These are phyloP conservation scores for Grallaria varia DNA, from an alignment of 2,113 vertebrate species.

Conservation along the genomic window DNA sequence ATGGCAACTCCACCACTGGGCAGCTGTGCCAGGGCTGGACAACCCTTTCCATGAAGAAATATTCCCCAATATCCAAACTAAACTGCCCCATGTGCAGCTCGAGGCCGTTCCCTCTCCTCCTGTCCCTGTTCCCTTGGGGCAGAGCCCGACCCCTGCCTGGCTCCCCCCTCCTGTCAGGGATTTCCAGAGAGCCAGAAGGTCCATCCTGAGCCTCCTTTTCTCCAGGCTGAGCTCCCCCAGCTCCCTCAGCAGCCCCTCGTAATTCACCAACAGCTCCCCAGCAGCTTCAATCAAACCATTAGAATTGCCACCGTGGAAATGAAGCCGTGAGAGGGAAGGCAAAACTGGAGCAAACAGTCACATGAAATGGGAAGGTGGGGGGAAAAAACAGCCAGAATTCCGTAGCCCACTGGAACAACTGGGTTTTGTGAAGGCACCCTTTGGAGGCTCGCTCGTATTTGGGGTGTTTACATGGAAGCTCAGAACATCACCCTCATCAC, in stretches of 20 bases:
- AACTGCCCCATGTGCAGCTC: accelerated
- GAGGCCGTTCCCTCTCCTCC: accelerated
- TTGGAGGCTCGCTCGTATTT: background rate
- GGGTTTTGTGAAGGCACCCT: background rate
- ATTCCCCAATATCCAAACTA: background rate
- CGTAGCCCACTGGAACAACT: background rate
- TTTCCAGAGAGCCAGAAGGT: background rate
- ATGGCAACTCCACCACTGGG: background rate
- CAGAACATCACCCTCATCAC: background rate
- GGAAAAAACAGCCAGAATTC: background rate
- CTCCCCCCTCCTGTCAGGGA: background rate
- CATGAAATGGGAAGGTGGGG: background rate
- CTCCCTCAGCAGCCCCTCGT: background rate
- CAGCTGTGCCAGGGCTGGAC: background rate
- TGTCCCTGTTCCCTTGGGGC: background rate
- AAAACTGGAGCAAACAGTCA: background rate
- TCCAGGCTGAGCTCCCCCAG: background rate
- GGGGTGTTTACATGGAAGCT: background rate
- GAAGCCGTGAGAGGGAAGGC: background rate
- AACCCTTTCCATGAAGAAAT: background rate
- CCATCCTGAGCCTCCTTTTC: background rate
- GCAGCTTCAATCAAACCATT: background rate
- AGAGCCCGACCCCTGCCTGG: accelerated
- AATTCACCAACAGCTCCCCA: background rate
- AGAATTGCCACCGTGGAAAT: background rate